phyloP scores from a whole-genome alignment of 2,113 vertebrate genomes.

The Gorsachius goisagi region DNA sequence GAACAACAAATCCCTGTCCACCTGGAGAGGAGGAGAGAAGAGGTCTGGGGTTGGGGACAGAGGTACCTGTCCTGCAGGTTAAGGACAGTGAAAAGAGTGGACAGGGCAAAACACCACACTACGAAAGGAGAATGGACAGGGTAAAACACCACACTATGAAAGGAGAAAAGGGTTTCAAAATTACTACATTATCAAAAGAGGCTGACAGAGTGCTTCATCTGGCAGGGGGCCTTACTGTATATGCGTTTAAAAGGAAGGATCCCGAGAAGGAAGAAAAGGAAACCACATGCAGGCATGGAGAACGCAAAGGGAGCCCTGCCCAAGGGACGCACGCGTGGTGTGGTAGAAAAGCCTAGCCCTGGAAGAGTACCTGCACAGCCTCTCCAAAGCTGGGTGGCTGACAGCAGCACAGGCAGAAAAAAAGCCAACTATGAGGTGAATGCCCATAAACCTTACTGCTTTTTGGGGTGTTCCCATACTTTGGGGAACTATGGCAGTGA shows the following conservation, averaged over 20 bases:
- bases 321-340: accelerated
- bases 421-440: background rate
- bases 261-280: background rate
- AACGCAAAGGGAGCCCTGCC: background rate
- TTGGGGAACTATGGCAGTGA: background rate
- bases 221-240: background rate
- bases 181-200: background rate
- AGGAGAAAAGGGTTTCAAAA: background rate
- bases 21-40: background rate
- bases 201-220: background rate
- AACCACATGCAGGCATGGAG: background rate
- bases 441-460: background rate
- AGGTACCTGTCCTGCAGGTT: background rate
- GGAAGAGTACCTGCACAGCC: background rate
- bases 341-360: background rate
- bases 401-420: background rate
- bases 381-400: background rate
- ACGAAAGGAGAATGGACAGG: background rate
- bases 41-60: background rate
- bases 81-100: background rate
- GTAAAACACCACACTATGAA: background rate
- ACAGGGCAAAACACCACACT: background rate
- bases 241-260: background rate
- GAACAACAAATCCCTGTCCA: background rate
- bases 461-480: background rate